Percentiles rank a stretch among this genome's conserved stretches.
These are phyloP conservation scores for Ormyrus nitidulus DNA, from an alignment of 2,888 invertebrate species.

Conservation along the genomic window DNA sequence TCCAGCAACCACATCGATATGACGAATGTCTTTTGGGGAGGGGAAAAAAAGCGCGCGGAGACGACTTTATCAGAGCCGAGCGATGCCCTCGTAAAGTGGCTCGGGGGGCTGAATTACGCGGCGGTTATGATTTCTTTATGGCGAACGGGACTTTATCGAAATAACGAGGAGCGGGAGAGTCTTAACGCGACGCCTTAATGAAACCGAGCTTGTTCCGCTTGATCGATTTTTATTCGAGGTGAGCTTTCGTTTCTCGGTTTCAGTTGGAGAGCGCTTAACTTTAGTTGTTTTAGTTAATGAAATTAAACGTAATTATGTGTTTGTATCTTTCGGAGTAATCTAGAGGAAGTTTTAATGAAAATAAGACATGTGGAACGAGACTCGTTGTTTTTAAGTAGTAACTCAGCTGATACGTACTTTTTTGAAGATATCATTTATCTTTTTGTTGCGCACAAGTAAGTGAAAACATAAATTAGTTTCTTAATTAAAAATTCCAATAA, in stretches of 20 bases:
- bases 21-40: constrained; percentile 27
- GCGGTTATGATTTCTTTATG: constrained; percentile 43
- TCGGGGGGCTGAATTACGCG: constrained; percentile 55
- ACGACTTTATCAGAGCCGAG: constrained; percentile 58
- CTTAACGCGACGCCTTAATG: constrained; percentile 24
- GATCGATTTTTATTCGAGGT: background rate
- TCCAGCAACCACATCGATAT: constrained; percentile 5
- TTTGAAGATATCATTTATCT: too few species aligned
- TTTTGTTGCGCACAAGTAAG: too few species aligned
- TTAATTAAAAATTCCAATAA: too few species aligned
- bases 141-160: constrained; percentile 55
- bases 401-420: too few species aligned
- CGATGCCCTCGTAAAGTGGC: constrained; percentile 28
- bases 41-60: constrained; percentile 25
- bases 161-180: constrained; percentile 37
- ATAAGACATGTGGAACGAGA: too few species aligned
- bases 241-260: background rate
- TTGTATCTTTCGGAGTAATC: too few species aligned
- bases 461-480: too few species aligned
- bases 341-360: too few species aligned
- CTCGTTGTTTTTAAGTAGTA: too few species aligned
- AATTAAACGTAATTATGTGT: too few species aligned
- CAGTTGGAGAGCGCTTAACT: too few species aligned
- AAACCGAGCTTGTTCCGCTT: background rate
- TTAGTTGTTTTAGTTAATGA: too few species aligned